These are phyloP conservation scores for Smittia aterrima DNA, from an alignment of 2,888 invertebrate species.

Conservation along the genomic window DNA sequence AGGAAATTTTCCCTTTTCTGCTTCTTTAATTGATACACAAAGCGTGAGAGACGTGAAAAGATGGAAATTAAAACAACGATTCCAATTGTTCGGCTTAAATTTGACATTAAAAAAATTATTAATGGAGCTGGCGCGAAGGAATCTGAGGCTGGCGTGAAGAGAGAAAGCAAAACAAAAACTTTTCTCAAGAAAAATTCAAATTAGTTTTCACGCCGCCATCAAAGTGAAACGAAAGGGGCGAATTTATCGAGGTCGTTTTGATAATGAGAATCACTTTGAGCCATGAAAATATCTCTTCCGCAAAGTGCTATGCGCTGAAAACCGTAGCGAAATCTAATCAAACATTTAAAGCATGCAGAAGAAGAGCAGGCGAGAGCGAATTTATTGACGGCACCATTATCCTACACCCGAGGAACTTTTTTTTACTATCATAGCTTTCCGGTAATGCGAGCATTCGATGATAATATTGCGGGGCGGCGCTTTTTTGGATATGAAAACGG, in stretches of 20 bases:
- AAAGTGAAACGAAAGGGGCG: not conserved
- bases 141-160: no score
- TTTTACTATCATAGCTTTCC: not conserved
- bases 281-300: not conserved
- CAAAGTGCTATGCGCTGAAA: not conserved
- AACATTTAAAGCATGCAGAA: conserved; percentile 27
- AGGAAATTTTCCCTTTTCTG: not conserved
- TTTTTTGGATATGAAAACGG: conserved; percentile 16
- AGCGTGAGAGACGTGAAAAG: not conserved
- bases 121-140: not conserved
- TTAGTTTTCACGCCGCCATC: not conserved
- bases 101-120: conserved; percentile 11
- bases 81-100: not conserved
- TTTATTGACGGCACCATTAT: conserved; percentile 27
- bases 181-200: not conserved
- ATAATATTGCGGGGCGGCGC: not conserved
- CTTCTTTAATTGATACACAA: not conserved
- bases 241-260: not conserved
- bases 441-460: conserved; percentile 14
- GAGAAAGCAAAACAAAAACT: not conserved
- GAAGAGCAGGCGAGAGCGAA: not conserved
- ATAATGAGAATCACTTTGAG: conserved; percentile 2
- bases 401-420: not conserved
- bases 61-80: not conserved
- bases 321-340: conserved; percentile 27